A percentile compares a stretch with the other conserved stretches of the same genome.
phyloP scores from a whole-genome alignment of 1,140 invertebrate species.

The Cydia pomonella region DNA sequence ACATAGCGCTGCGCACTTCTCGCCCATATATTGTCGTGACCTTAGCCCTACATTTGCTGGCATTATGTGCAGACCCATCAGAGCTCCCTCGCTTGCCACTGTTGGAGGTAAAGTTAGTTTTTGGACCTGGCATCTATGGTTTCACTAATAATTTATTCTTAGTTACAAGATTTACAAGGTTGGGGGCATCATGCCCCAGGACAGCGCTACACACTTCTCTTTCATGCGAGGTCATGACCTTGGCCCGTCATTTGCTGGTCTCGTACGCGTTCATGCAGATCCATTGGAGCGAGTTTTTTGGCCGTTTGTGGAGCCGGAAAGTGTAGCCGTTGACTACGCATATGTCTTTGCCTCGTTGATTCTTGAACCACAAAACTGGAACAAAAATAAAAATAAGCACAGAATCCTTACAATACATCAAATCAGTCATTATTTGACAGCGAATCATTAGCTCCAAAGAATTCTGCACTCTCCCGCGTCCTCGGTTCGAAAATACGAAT shows the following conservation, averaged over 20 bases:
- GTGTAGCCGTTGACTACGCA: slow-evolving; percentile 18
- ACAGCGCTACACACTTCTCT: neutral
- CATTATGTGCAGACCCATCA: slow-evolving; percentile 2
- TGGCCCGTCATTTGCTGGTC: neutral
- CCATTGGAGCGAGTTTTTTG: neutral
- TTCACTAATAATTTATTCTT: neutral
- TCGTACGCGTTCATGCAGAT: neutral
- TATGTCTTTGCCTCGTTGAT: neutral
- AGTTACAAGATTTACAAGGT: slow-evolving; percentile 3
- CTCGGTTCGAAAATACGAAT: no score
- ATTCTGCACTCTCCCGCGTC: no score
- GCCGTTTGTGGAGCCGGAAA: neutral
- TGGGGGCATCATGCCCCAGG: slow-evolving; percentile 22
- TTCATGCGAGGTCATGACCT: neutral
- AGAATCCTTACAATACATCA: no score
- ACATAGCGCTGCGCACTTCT: neutral
- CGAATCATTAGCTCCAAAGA: no score
- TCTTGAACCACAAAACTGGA: neutral
- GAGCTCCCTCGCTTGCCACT: no score
- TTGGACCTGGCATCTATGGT: neutral
- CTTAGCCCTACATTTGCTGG: neutral
- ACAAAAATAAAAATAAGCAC: neutral
- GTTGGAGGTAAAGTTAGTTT: neutral
- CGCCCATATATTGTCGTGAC: neutral
- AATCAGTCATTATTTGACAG: no score